Evolutionary conservation across 2,797 vertebrate species (phyloP), one percentile per base, ranked within the genome.

Genomic region (Todus mexicanus): DNA sequence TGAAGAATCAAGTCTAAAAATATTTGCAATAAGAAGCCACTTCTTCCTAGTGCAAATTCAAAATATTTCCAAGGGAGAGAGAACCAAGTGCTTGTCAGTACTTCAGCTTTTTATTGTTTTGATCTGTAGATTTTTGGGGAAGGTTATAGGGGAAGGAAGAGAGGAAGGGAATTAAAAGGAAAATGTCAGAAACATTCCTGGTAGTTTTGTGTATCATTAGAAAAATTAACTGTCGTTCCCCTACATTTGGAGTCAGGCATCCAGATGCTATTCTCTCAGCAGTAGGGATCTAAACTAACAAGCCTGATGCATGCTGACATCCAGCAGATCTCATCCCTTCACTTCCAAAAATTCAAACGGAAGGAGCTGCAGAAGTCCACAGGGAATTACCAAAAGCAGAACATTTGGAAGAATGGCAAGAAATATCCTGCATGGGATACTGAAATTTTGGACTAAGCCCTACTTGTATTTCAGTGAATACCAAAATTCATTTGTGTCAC

Each of bases 311-410:
- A 2, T 42, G 66, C 78, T 96, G 95, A 93, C 95, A 96, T 65
- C 92, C 23, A 95, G 82, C 95, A 96, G 92, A 96, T 73, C 94
- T 87, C 92, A 91, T 92, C 84, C 94, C 91, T 92, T 97, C 56
- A 25, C 91, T 93, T 86, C 66, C 90, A 90, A 87, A 88, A 93
- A 82, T 66, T 70, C 72, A 73, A 50, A 72, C 69, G 56, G 37
- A 80, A 90, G 87, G 94, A 76, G 68, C 90, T 73, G 66, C 48
- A 72, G 12, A 80, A 89, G 78, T 90, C 89, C 73, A 78, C 73
- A 27, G 75, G 63, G 89, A 89, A 59, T 74, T 68, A 33, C 18
- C n/a, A 51, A 27, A 68, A 54, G 64, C 57, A 35, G 45, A 42
- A 0, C 5, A 18, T 61, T 43, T 40, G 65, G 48, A 38, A 38